These are phyloP conservation scores for Leptatherina wallacei DNA, from an alignment of 2,797 vertebrate species.

Conservation along the genomic window DNA sequence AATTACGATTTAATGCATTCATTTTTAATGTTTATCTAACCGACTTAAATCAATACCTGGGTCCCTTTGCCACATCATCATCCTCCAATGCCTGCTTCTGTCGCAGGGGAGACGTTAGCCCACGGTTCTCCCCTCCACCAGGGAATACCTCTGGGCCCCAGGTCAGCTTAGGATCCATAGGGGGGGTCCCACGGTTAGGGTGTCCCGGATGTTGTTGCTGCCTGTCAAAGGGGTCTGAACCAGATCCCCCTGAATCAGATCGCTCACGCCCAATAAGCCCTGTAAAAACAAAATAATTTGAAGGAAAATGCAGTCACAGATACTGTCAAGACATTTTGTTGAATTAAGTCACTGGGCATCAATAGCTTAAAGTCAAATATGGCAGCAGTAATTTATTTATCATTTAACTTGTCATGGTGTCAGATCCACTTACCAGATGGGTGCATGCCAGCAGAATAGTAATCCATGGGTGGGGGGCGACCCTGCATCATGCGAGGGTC, in stretches of 20 bases:
- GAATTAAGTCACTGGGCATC: neutral
- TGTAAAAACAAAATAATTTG: slow-evolving; percentile 46
- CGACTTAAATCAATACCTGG: slow-evolving; percentile 78
- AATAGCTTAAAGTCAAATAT: neutral
- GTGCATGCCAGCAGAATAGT: slow-evolving; percentile 89
- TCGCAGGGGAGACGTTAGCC: slow-evolving; percentile 85
- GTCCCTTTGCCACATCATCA: slow-evolving; percentile 87
- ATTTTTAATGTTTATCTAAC: neutral
- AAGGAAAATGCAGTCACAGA: neutral
- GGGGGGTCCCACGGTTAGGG: slow-evolving; percentile 89
- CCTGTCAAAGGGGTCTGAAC: slow-evolving; percentile 91
- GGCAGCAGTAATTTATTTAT: neutral
- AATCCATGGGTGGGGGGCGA: slow-evolving; percentile 90
- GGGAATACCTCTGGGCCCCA: slow-evolving; percentile 91
- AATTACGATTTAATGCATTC: neutral
- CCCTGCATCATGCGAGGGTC: slow-evolving; percentile 94
- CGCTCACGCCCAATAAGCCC: slow-evolving; percentile 91
- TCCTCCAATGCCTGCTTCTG: slow-evolving; percentile 88
- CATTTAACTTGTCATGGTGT: neutral
- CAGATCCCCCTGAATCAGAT: slow-evolving; percentile 92
- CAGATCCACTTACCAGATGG: slow-evolving; percentile 84
- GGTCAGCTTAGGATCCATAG: slow-evolving; percentile 91
- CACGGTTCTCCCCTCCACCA: slow-evolving; percentile 81
- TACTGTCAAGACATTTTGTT: neutral
- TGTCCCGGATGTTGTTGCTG: slow-evolving; percentile 83